Evolutionary conservation across 2,113 vertebrate species (phyloP), one percentile per base, ranked within the genome.

Genomic region (Oncorhynchus clarkii): DNA sequence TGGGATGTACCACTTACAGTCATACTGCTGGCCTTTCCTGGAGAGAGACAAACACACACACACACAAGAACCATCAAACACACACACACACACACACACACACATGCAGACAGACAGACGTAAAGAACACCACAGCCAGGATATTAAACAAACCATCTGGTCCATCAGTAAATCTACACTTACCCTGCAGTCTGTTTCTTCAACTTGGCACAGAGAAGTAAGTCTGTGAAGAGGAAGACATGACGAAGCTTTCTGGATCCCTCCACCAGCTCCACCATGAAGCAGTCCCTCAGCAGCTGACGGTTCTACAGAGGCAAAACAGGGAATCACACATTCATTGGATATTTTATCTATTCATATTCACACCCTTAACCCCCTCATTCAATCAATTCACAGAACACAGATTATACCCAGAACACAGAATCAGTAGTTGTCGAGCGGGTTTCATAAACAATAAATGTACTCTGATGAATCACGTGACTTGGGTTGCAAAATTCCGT

Each of bases 1-100:
- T 0, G 97, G 97, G 85, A 97, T 94, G 92, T 98, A 98, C 97
- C 96, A 99, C 71, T 99, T 99, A 78, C 97, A 99, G 89, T 99
- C 97, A 2, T 99, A 99, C 20, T 97, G 96, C 76, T 99, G 97
- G 49, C 93, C 94, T 91, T 97, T 99, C 51, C 97, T 98, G 88
- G 27, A 45, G 31, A 54, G 27, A 68, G 39, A 64, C 51, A 60
- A 1, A 62, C 24, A 73, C 8, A 72, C 39, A 16, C 26, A 67
- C 54, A 70, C 22, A 12, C n/a, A 65, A 1, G 62, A 59, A 4
- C 18, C 48, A 29, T 29, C 12, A 31, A 60, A 31, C 20, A 26
- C 26, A 27, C 2, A 72, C 27, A 39, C 16, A 59, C 29, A 29
- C 29, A 29, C 4, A 29, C 29, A 31, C 29, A 31, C 31, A 31